A percentile compares a stretch with the other conserved stretches of the same genome.
Evolutionary conservation across 1,140 invertebrate species (phyloP).

Genomic region (Drosophila virilis): DNA sequence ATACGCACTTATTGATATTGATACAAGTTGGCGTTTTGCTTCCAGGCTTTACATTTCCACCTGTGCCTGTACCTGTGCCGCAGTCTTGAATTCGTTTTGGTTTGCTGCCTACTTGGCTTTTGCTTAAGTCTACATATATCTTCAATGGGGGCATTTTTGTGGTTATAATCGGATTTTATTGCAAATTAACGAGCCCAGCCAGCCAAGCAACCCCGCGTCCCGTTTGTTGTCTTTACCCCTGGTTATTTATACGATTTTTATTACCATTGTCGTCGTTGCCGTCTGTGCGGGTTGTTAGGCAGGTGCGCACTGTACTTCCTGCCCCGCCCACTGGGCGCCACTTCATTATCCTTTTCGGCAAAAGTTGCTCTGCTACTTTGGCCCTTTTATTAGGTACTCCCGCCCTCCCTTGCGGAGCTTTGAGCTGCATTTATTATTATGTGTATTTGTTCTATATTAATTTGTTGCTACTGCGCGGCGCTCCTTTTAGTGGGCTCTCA

Average conservation of each 20-base stretch:
- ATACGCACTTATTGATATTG: slow-evolving; percentile 73
- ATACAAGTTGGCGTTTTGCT: slow-evolving; percentile 75
- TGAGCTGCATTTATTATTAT: slow-evolving; percentile 75
- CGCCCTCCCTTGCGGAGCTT: neutral
- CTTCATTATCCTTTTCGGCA: slow-evolving; percentile 69
- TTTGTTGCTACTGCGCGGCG: slow-evolving; percentile 65
- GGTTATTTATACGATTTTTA: slow-evolving; percentile 79
- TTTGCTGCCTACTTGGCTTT: slow-evolving; percentile 24
- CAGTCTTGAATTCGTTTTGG: slow-evolving; percentile 38
- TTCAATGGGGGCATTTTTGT: slow-evolving; percentile 79
- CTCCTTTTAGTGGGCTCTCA: slow-evolving; percentile 75
- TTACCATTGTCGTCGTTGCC: slow-evolving; percentile 54
- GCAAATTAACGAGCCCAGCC: slow-evolving; percentile 77
- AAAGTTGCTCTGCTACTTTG: slow-evolving; percentile 55
- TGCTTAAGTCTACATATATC: slow-evolving; percentile 55
- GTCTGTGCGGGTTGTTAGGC: slow-evolving; percentile 65
- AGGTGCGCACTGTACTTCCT: slow-evolving; percentile 47
- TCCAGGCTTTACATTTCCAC: slow-evolving; percentile 75
- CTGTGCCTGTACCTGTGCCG: too few species aligned
- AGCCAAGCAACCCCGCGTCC: slow-evolving; percentile 16
- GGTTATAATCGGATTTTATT: slow-evolving; percentile 84
- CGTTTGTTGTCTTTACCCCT: slow-evolving; percentile 59
- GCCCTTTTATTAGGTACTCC: slow-evolving; percentile 43
- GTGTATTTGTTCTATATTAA: slow-evolving; percentile 78
- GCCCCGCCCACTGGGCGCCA: slow-evolving; percentile 19